Base-by-base conservation (phyloP, 2,113 vertebrate species). In the Coturnix japonica region DNA sequence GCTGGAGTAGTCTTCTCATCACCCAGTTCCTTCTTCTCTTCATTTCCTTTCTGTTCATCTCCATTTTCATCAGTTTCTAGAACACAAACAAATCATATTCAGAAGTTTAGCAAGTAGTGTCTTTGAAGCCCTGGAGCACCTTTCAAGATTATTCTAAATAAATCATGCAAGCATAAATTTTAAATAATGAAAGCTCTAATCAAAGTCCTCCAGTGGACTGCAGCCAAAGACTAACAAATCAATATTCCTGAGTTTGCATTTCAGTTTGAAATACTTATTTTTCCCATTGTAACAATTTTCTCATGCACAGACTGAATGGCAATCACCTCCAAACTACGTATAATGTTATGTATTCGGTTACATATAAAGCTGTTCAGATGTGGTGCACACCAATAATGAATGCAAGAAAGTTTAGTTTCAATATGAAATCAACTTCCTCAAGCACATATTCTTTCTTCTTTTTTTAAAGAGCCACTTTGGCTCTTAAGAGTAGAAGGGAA, bases 1-100 rank as follows among this genome's bases (percentile, higher is more conserved):
- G 95, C 96, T 74, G 86, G 41, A 92, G 80, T 17, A n/a, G 94
- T 35, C 93, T 97, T 98, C 59, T 98, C 97, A 88, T 94, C 87
- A 79, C 75, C 13, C 22, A 94, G 26, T 63, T 98, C 97, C 64
- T 94, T 97, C 79, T 97, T 98, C 77, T 97, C 98, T 88, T 95
- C 94, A 82, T 93, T 95, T 95, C 81, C 80, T 97, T 97, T 98
- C 37, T 90, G 85, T 61, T 97, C 96, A 91, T 95, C 95, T 75
- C 80, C 84, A 94, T 67, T 90, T 75, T 97, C 95, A 94, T 96
- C 96, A 33, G 57, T 93, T 91, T 98, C 97, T 98, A 64, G 6
- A 96, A 78, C 8, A 83, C 11, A 74, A 1, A 91, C 0, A 63
- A 21, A 37, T 9, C 22, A 35, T 28, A 57, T 13, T 81, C 10